Percentiles rank a stretch among this genome's conserved stretches.
These are phyloP conservation scores for Lepidurus apus DNA, from an alignment of 1,140 invertebrate genomes.

Conservation along the genomic window DNA sequence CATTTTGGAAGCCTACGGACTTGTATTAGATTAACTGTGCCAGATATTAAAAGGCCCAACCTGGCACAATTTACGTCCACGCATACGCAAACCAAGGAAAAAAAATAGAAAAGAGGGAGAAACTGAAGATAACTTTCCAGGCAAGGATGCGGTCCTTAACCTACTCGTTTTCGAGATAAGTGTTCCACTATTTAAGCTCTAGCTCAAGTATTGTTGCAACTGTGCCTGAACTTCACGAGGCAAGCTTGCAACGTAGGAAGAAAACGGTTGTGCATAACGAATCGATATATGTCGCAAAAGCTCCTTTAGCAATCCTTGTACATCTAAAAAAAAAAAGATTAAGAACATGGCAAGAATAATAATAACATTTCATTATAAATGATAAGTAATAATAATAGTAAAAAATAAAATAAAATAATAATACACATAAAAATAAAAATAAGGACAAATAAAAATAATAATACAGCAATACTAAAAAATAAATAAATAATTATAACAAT, in stretches of 20 bases:
- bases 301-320: not conserved
- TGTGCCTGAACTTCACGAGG: not conserved
- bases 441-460: not conserved
- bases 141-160: not conserved
- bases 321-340: not conserved
- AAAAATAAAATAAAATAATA: too few species aligned
- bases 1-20: not conserved
- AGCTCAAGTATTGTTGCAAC: not conserved
- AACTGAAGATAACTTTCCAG: not conserved
- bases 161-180: too few species aligned
- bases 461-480: not conserved
- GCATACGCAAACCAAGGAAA: not conserved
- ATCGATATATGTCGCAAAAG: not conserved
- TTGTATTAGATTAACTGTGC: not conserved
- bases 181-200: not conserved
- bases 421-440: not conserved
- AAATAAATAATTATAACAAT: not conserved
- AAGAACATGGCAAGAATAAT: not conserved
- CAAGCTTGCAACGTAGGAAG: conserved; percentile 9
- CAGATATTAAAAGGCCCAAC: not conserved
- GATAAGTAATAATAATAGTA: not conserved
- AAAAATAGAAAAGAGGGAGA: not conserved
- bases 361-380: not conserved
- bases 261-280: not conserved
- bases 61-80: not conserved